phyloP scores from a whole-genome alignment of 2,113 vertebrate genomes.

The Oceanodroma tethys region DNA sequence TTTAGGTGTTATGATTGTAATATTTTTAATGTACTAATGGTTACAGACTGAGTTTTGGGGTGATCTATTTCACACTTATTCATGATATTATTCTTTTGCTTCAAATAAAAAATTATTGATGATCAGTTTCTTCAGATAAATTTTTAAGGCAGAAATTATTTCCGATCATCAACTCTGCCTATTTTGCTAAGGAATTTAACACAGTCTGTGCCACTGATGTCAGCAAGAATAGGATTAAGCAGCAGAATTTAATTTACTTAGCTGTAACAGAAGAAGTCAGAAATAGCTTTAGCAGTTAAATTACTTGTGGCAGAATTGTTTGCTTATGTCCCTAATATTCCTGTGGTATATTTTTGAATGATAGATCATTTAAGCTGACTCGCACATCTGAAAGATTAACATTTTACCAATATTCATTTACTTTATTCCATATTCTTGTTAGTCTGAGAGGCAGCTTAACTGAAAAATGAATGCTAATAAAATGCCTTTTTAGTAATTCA shows the following conservation, averaged over 20 bases:
- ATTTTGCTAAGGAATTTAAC: not conserved
- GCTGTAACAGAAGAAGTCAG: not conserved
- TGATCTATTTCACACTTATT: not conserved
- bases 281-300: not conserved
- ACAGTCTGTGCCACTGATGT: not conserved
- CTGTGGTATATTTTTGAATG: not conserved
- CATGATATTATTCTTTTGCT: not conserved
- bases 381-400: not conserved
- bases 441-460: slow-evolving; percentile 3
- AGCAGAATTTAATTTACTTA: not conserved
- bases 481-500: slow-evolving; percentile 40
- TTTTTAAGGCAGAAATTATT: not conserved
- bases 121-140: not conserved
- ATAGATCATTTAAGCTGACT: not conserved
- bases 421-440: not conserved
- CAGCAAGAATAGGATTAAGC: not conserved
- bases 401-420: not conserved
- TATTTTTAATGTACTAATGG: not conserved
- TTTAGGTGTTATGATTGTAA: not conserved
- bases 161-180: not conserved
- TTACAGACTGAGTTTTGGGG: not conserved
- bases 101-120: not conserved
- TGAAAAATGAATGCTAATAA: slow-evolving; percentile 42
- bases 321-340: not conserved
- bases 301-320: not conserved